Percentiles rank a stretch among this genome's conserved stretches.
These are phyloP conservation scores for Odocoileus hemionus DNA, from an alignment of 2,113 vertebrate species.

Conservation along the genomic window DNA sequence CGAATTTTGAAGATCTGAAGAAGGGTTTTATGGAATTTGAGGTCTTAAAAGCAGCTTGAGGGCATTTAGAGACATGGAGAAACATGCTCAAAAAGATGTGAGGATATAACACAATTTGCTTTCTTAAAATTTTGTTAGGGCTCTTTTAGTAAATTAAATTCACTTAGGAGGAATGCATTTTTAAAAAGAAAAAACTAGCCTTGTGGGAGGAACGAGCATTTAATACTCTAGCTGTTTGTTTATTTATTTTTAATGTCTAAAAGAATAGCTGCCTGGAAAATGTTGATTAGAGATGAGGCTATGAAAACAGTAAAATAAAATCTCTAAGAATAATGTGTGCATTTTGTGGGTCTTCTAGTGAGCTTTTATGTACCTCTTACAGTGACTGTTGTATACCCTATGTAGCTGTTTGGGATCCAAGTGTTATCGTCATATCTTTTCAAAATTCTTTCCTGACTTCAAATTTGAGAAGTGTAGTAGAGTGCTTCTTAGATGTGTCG, in stretches of 20 bases:
- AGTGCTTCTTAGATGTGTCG: neutral
- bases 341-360: slow-evolving; percentile 13
- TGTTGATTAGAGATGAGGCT: neutral
- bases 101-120: neutral
- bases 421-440: neutral
- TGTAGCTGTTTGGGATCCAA: neutral
- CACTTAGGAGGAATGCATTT: neutral
- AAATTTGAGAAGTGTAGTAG: neutral
- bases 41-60: neutral
- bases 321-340: neutral
- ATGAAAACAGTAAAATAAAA: slow-evolving; percentile 33
- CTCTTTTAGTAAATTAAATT: neutral
- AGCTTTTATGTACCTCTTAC: neutral
- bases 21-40: neutral
- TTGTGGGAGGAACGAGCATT: neutral
- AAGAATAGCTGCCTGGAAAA: neutral
- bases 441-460: neutral
- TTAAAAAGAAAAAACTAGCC: neutral
- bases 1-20: slow-evolving; percentile 15
- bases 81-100: neutral
- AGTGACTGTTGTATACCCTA: neutral
- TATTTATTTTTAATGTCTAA: neutral
- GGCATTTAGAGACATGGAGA: slow-evolving; percentile 1
- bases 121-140: slow-evolving; percentile 31
- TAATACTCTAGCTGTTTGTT: neutral